Percentiles rank a stretch among this genome's conserved stretches.
These are phyloP conservation scores for Eupithecia inturbata DNA, from an alignment of 2,888 invertebrate species.

Conservation along the genomic window DNA sequence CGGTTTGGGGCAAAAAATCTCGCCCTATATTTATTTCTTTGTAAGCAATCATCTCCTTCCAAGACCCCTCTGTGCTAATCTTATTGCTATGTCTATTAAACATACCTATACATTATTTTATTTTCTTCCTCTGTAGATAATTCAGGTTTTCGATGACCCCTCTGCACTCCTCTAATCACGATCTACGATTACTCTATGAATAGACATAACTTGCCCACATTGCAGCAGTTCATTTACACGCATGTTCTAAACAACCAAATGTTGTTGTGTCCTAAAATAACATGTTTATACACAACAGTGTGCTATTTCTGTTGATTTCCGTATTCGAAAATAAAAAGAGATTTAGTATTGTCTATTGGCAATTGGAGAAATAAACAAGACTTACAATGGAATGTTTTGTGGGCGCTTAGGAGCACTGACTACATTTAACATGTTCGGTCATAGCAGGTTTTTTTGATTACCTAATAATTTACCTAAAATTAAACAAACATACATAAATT, in stretches of 20 bases:
- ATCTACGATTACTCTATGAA: constrained; percentile 18
- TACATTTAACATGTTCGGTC: too few species aligned
- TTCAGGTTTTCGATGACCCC: not conserved
- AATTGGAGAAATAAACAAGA: constrained; percentile 5
- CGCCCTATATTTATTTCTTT: too few species aligned
- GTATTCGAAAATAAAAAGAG: constrained; percentile 34
- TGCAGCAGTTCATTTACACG: constrained; percentile 23
- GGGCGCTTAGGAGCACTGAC: not conserved
- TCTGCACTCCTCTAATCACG: constrained; percentile 6
- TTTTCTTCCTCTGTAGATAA: not conserved
- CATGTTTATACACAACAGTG: constrained; percentile 27
- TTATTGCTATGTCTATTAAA: not conserved
- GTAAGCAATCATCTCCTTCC: too few species aligned
- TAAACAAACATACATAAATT: too few species aligned
- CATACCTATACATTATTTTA: not conserved
- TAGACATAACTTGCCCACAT: constrained; percentile 21
- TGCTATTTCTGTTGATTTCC: constrained; percentile 26
- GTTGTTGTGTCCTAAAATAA: constrained; percentile 36
- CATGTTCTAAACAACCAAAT: constrained; percentile 30
- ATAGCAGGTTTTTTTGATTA: too few species aligned
- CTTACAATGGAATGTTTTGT: not conserved
- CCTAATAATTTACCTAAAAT: too few species aligned
- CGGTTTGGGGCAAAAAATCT: too few species aligned
- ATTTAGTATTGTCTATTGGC: not conserved
- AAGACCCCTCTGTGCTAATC: too few species aligned